These are phyloP conservation scores for Drosophila differens DNA, from an alignment of 2,888 invertebrate genomes.

Conservation along the genomic window DNA sequence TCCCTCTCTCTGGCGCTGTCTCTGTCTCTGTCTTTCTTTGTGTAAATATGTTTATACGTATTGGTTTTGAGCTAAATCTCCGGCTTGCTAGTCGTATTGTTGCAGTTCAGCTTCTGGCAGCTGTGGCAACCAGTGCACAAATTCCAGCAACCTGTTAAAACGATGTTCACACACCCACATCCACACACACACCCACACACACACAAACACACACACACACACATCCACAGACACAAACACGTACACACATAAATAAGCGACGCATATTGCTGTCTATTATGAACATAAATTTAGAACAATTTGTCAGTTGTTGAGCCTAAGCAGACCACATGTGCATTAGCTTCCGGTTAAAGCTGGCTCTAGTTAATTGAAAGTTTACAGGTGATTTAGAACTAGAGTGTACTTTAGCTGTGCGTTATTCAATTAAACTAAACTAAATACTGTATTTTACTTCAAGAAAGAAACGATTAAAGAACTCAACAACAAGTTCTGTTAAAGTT, in stretches of 20 bases:
- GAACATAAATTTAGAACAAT: constrained; percentile 36
- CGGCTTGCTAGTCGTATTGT: constrained; percentile 39
- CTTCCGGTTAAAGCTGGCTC: neutral
- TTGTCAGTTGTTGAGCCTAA: constrained; percentile 8
- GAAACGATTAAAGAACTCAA: neutral
- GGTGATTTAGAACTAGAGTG: neutral
- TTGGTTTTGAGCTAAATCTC: constrained; percentile 20
- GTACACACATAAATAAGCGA: constrained; percentile 50
- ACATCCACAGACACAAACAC: constrained; percentile 3
- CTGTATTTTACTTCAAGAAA: neutral
- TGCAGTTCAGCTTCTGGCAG: constrained; percentile 46
- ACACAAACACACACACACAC: neutral
- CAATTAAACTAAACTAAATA: neutral
- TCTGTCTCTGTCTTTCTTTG: neutral
- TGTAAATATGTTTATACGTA: constrained; percentile 38
- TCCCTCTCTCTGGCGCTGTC: neutral
- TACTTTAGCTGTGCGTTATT: neutral
- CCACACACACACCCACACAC: constrained; percentile 2
- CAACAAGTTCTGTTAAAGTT: neutral
- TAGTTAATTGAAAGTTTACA: constrained; percentile 5
- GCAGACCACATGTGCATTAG: neutral
- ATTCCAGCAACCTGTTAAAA: constrained; percentile 29
- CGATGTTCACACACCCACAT: constrained; percentile 2
- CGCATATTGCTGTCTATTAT: constrained; percentile 15
- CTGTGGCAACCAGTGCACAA: constrained; percentile 58